These are phyloP conservation scores for Polyommatus iphigenia DNA, from an alignment of 2,888 invertebrate species.

Conservation along the genomic window DNA sequence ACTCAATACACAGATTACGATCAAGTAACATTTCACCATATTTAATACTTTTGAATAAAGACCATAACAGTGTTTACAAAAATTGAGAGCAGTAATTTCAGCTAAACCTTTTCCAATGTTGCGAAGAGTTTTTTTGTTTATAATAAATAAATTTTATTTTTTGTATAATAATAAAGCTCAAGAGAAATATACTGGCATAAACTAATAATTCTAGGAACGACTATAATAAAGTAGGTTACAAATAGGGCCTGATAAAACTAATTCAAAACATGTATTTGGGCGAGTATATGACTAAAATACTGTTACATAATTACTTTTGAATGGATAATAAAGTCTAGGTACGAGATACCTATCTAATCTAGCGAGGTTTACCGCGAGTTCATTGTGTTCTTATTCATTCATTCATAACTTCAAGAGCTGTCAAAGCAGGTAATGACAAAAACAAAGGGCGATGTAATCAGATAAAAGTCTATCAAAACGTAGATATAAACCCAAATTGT, in stretches of 20 bases:
- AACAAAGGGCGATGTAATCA: conserved; percentile 55
- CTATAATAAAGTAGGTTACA: conserved; percentile 17
- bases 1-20: too few relatives aligned
- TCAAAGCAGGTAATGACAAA: conserved; percentile 66
- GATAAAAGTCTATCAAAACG: background rate
- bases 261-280: background rate
- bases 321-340: conserved; percentile 44
- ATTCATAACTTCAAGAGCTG: conserved; percentile 74
- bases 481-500: background rate
- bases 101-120: too few relatives aligned
- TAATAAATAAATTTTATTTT: background rate
- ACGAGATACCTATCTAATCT: conserved; percentile 60
- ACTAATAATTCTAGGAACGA: background rate
- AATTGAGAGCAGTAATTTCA: background rate
- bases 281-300: conserved; percentile 6
- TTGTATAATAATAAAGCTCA: background rate
- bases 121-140: background rate
- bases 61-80: background rate
- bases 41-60: background rate
- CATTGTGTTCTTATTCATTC: conserved; percentile 69
- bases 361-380: conserved; percentile 63
- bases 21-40: background rate
- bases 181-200: background rate
- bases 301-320: conserved; percentile 15
- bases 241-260: background rate